Percentiles rank a stretch among this genome's conserved stretches.
Conservation (phyloP, 2,797 vertebrate genomes). For the Phoxinus dragarum region DNA sequence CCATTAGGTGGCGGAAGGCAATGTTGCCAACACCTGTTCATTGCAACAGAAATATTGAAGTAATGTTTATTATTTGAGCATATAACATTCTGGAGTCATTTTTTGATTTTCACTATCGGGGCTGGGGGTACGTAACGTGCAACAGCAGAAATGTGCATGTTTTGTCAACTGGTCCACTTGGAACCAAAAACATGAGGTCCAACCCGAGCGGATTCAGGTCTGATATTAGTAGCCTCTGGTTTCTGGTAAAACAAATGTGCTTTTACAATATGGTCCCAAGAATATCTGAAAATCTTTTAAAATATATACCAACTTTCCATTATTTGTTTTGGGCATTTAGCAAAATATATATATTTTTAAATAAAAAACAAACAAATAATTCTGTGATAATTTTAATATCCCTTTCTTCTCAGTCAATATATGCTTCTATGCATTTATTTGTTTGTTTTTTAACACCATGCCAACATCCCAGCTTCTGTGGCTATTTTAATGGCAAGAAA, state of each 20-base stretch:
- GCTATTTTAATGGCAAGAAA: too few relatives aligned
- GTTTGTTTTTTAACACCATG: too few relatives aligned
- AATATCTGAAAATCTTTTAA: not conserved
- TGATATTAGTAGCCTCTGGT: not conserved
- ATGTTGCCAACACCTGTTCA: conserved; percentile 92
- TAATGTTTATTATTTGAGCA: not conserved
- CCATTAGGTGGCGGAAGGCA: conserved; percentile 94
- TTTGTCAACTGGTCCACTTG: not conserved
- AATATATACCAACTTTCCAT: not conserved
- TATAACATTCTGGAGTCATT: not conserved
- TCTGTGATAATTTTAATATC: not conserved
- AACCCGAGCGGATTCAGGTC: not conserved
- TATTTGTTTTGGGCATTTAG: not conserved
- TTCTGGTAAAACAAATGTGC: not conserved
- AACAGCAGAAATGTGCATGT: not conserved
- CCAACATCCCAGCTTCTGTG: too few relatives aligned
- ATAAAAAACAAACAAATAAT: not conserved
- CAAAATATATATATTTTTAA: too few relatives aligned
- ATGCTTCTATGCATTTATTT: too few relatives aligned
- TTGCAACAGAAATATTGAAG: conserved; percentile 40
- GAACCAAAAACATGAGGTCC: not conserved
- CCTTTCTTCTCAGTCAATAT: not conserved
- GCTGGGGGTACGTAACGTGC: not conserved
- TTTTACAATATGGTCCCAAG: not conserved
- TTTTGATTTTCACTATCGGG: not conserved